Conservation (phyloP, 2,113 vertebrate species). For the Halichoerus grypus region DNA sequence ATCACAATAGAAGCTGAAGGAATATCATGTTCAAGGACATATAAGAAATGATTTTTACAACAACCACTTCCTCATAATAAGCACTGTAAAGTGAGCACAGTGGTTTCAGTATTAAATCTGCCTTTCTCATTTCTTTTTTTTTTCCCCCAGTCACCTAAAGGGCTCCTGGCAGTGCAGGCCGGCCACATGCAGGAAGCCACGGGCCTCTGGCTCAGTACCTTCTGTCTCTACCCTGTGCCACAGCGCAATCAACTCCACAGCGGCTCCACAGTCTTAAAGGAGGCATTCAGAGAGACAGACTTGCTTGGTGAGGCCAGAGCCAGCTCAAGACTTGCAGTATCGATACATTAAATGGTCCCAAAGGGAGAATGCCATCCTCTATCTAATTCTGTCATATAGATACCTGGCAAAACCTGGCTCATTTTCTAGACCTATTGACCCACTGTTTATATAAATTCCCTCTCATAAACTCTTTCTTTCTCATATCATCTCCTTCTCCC, state of each 20-base stretch:
- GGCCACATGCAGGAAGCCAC: fast-evolving
- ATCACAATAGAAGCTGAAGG: not conserved
- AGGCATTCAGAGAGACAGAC: not conserved
- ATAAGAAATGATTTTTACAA: not conserved
- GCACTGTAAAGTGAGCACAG: not conserved
- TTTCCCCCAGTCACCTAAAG: not conserved
- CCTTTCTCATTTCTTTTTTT: not conserved
- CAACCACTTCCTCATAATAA: not conserved
- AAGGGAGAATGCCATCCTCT: not conserved
- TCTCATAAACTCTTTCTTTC: not conserved
- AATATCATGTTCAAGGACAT: not conserved
- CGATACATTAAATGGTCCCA: not conserved
- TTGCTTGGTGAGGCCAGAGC: not conserved
- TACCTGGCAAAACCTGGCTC: not conserved
- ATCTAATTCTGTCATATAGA: not conserved
- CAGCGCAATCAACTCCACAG: not conserved
- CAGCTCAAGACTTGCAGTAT: not conserved
- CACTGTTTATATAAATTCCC: not conserved
- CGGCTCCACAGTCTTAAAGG: not conserved
- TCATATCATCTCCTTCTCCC: not conserved
- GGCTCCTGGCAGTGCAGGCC: not conserved
- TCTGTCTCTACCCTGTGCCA: not conserved
- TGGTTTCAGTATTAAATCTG: not conserved
- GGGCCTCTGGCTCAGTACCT: not conserved
- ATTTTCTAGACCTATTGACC: not conserved